A percentile compares a stretch with the other conserved stretches of the same genome.
These are phyloP conservation scores for Nomada flava DNA, from an alignment of 2,888 invertebrate genomes.

Conservation along the genomic window DNA sequence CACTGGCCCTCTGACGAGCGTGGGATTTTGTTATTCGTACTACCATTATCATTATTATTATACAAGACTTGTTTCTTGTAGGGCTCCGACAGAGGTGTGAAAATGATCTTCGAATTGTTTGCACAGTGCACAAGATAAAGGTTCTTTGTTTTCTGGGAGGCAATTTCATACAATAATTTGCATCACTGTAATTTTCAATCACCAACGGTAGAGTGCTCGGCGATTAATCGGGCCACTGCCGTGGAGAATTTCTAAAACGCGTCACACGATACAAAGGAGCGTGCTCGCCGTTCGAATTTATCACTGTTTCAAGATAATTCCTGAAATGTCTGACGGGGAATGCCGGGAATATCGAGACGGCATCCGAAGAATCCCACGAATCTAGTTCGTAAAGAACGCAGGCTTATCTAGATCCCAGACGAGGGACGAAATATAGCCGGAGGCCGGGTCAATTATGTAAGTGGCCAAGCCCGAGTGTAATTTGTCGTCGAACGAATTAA, in stretches of 20 bases:
- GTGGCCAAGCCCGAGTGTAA: conserved; percentile 38
- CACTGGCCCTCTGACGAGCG: conserved; percentile 50
- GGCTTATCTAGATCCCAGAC: conserved; percentile 48
- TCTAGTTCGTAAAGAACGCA: conserved; percentile 48
- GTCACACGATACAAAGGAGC: background rate
- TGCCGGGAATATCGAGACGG: conserved; percentile 43
- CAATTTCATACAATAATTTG: no score
- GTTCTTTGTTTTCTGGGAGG: no score
- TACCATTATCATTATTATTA: no score
- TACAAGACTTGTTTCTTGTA: background rate
- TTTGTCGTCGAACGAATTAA: conserved; percentile 51
- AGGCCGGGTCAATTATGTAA: conserved; percentile 54
- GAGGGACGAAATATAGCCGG: conserved; percentile 42
- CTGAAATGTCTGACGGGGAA: background rate
- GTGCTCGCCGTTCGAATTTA: background rate
- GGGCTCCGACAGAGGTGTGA: no score
- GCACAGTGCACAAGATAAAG: no score
- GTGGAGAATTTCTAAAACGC: no score
- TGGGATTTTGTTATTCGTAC: conserved; percentile 43
- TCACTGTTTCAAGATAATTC: background rate
- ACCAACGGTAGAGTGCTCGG: no score
- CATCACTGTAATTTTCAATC: no score
- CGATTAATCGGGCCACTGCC: no score
- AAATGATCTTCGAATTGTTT: no score
- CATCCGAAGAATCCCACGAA: conserved; percentile 51